Conservation (phyloP, 2,113 vertebrate species). For the Lampris incognitus region DNA sequence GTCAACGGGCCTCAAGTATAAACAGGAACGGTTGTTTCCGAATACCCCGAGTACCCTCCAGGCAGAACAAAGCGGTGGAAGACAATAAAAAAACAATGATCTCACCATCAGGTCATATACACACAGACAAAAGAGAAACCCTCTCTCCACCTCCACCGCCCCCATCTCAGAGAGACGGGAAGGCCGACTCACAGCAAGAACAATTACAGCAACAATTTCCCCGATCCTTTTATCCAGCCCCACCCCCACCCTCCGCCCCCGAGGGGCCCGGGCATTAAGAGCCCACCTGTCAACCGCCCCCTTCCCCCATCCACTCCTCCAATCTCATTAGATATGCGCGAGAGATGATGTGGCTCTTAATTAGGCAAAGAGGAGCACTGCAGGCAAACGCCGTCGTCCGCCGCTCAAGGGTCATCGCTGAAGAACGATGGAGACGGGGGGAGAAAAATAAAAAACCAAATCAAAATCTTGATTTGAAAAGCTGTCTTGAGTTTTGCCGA, state of each 20-base stretch:
- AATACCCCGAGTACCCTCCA: not conserved
- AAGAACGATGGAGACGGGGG: slow-evolving; percentile 33
- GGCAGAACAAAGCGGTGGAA: not conserved
- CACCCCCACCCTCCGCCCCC: slow-evolving; percentile 12
- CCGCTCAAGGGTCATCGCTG: slow-evolving; percentile 16
- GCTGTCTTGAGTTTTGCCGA: slow-evolving; percentile 34
- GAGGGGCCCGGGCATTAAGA: slow-evolving; percentile 63
- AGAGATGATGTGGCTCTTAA: slow-evolving; percentile 57
- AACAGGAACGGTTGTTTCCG: not conserved
- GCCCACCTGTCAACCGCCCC: slow-evolving; percentile 69
- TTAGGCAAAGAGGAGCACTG: slow-evolving; percentile 44
- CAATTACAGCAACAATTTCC: slow-evolving; percentile 75
- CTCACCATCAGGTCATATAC: slow-evolving; percentile 38
- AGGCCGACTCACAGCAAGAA: slow-evolving; percentile 53
- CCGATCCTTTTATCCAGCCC: slow-evolving; percentile 32
- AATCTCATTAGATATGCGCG: slow-evolving; percentile 36
- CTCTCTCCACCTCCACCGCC: slow-evolving; percentile 27
- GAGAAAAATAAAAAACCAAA: slow-evolving; percentile 10
- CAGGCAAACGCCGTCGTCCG: not conserved
- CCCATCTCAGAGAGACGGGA: slow-evolving; percentile 58
- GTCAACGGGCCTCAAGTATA: not conserved
- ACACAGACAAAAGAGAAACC: slow-evolving; percentile 35
- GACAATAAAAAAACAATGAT: slow-evolving; percentile 27
- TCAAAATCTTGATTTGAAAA: slow-evolving; percentile 27
- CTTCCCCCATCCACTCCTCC: slow-evolving; percentile 34